Conservation (phyloP, 53 echinoderm and acorn worm species). For the Stichopus horrens region DNA sequence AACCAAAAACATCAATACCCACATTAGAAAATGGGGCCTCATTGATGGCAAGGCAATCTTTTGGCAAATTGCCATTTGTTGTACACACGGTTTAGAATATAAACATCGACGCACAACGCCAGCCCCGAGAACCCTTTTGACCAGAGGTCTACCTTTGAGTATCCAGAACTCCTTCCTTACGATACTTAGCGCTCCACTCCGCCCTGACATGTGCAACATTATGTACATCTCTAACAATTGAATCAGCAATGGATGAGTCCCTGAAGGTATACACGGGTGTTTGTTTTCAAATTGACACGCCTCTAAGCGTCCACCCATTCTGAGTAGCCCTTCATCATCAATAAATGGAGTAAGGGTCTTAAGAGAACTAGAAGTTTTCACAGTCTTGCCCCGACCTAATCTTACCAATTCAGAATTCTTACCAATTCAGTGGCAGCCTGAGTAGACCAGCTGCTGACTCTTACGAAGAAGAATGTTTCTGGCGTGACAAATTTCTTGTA, state of each 20-base stretch:
- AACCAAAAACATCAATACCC: slow-evolving; percentile 61
- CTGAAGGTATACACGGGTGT: background rate
- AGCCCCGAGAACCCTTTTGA: slow-evolving; percentile 12
- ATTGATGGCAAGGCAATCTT: slow-evolving; percentile 23
- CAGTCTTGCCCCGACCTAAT: no score
- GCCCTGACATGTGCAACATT: background rate
- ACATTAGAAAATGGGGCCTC: slow-evolving; percentile 49
- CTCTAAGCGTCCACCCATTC: background rate
- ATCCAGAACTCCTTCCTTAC: background rate
- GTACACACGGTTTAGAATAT: slow-evolving; percentile 11
- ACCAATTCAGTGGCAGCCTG: no score
- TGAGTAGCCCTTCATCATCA: background rate
- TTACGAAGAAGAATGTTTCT: background rate
- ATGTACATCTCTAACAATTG: no score
- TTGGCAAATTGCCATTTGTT: slow-evolving; percentile 58
- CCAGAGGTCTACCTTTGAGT: background rate
- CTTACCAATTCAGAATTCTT: no score
- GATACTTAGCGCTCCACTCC: background rate
- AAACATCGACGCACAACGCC: slow-evolving; percentile 51
- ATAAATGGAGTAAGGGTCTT: background rate
- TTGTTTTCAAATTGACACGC: background rate
- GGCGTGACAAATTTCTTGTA: background rate
- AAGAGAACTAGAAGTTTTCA: background rate
- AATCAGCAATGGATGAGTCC: background rate
- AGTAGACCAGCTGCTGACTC: background rate